Conservation (phyloP, 2,888 invertebrate species). For the Lasioglossum vierecki region DNA sequence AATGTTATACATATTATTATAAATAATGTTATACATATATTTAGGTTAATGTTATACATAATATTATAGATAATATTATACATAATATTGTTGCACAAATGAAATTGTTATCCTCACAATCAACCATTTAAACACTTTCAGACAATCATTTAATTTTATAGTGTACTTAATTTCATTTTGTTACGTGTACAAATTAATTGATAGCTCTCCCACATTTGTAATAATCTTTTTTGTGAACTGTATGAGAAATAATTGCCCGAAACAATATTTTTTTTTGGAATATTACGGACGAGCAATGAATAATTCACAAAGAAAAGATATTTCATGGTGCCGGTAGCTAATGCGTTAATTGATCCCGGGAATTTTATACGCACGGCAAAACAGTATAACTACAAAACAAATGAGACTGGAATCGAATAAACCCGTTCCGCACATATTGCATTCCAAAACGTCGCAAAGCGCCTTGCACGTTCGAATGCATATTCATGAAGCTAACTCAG, state of each 20-base stretch:
- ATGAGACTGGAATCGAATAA: neutral
- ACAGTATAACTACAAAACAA: neutral
- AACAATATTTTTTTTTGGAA: neutral
- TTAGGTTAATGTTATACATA: no score
- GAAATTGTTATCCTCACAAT: neutral
- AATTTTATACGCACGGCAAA: neutral
- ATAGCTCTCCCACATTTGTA: neutral
- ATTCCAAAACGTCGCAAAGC: neutral
- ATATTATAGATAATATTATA: no score
- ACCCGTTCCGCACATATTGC: neutral
- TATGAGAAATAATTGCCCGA: neutral
- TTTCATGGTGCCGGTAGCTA: neutral
- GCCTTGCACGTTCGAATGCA: neutral
- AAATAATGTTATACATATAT: no score
- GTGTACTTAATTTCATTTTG: neutral
- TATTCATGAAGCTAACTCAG: conserved; percentile 2
- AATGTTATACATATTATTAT: no score
- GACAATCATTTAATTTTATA: neutral
- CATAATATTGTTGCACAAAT: neutral
- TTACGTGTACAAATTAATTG: neutral
- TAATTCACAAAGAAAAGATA: neutral
- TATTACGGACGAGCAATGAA: neutral
- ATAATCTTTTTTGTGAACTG: no score
- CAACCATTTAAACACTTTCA: neutral
- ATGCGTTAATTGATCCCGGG: neutral